Base-by-base conservation (phyloP, 2,797 vertebrate genomes). In the Chaenodraco wilsoni region DNA sequence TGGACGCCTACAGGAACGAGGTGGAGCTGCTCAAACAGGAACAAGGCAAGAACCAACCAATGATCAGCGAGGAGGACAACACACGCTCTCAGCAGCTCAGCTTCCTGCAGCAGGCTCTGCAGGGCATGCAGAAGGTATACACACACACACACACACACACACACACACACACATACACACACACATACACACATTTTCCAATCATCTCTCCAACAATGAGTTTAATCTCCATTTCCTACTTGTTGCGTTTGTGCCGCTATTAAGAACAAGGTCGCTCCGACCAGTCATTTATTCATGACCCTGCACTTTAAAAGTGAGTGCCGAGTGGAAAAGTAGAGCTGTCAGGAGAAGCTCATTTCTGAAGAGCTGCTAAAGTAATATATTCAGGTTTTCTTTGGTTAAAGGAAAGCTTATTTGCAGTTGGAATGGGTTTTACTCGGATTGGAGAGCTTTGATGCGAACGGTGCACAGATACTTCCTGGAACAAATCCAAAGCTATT, bases 1-100 rank as follows among this genome's bases (percentile, higher is more conserved):
- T 98, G 46, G 97, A 98, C 0, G 97, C 96, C 74, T 98, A 97
- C 83, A 94, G 96, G 77, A 98, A 98, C 12, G 97, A 98, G 84
- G 95, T 98, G 85, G 97, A 98, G 85, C 95, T 98, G 83, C 95
- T 98, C 54, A 98, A 96, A 83, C 96, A 97, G 93, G 97, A 98
- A 71, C 96, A 98, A 74, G 96, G 96, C 90, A 97, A 97, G 86
- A 94, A 90, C 19, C 93, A 92, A 55, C 93, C 91, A 14, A 89
- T 89, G 33, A 92, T 90, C 81, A 94, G 92, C 3, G 97, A 97
- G 16, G 97, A 97, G 77, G 97, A 98, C 76, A 87, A 87, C 76
- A 96, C 95, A 31, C 97, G 95, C 87, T 95, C 96, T 15, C 96
- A 98, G 88, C 96, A 98, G 85, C 94, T 99, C 90, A 96, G 93